A percentile compares a stretch with the other conserved stretches of the same genome.
Conservation (phyloP, 2,113 vertebrate genomes). For the Pholis gunnellus region DNA sequence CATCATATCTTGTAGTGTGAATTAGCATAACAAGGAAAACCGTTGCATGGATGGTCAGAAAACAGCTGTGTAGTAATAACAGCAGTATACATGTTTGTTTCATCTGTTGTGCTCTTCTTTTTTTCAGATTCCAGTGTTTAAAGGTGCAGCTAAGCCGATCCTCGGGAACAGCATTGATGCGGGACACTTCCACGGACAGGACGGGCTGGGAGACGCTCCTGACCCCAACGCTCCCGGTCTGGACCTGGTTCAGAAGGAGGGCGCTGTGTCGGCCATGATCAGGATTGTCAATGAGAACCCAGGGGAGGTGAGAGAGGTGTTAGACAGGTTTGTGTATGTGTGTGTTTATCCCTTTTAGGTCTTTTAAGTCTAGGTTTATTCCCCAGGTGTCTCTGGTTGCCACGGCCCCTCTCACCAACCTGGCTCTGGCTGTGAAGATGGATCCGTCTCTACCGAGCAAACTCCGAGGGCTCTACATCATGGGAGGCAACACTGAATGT, state of each 20-base stretch:
- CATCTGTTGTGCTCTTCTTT: background rate
- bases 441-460: slow-evolving; percentile 85
- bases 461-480: slow-evolving; percentile 84
- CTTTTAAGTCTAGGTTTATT: background rate
- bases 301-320: slow-evolving; percentile 77
- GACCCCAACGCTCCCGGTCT: slow-evolving; percentile 78
- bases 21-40: no score
- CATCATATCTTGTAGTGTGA: no score
- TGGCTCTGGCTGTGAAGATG: slow-evolving; percentile 86
- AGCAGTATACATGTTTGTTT: background rate
- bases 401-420: slow-evolving; percentile 85
- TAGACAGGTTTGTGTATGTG: background rate
- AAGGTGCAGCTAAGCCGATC: slow-evolving; percentile 73
- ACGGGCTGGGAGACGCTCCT: slow-evolving; percentile 83
- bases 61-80: background rate
- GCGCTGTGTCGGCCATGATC: slow-evolving; percentile 81
- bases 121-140: slow-evolving; percentile 83
- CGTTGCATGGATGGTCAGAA: background rate
- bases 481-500: slow-evolving; percentile 89
- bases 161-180: slow-evolving; percentile 63
- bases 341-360: background rate
- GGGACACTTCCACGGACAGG: slow-evolving; percentile 78
- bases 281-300: slow-evolving; percentile 79
- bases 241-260: slow-evolving; percentile 79
- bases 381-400: slow-evolving; percentile 81